Evolutionary conservation across 2,113 vertebrate genomes (phyloP), one percentile per base, ranked within the genome.

Genomic region (Genyomyrus donnyi): DNA sequence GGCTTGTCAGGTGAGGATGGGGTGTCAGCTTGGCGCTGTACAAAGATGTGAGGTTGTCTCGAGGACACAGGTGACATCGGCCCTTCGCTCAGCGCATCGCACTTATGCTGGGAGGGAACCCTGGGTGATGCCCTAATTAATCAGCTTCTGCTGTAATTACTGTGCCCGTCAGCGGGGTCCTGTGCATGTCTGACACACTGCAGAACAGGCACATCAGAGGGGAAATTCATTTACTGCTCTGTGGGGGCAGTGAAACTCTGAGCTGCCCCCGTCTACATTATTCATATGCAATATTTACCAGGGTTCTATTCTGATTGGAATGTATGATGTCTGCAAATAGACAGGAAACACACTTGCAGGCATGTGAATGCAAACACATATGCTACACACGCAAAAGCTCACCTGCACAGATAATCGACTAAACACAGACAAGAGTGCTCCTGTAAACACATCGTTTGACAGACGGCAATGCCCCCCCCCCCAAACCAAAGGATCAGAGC

Each of bases 401-500:
- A 77, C 70, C 70, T 77, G 66, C n/a, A 35, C n/a, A 74, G 66
- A 74, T 27, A 74, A 11, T 35, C 31, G n/a, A 74, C n/a, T 31
- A 77, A 77, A 77, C 70, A 77, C 70, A 39, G 35, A 77, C 31
- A 19, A 5, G 70, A 27, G 70, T 39, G 31, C 35, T 39, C 74
- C 74, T 80, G 35, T 52, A 85, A 85, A 87, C 49, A 87, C 46
- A 53, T 15, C 11, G 8, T 87, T 31, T 39, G 9, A 35, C 50
- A 53, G 13, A 48, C n/a, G 11, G 13, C 49, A 31, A n/a, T n/a
- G n/a, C 84, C 6, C 85, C 48, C 85, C 0, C 85, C 31, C 27
- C 39, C 95, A 96, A 89, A 52, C 48, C 21, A 89, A 70, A 0
- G 93, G 95, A 98, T 99, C 98, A 97, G 98, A 98, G 97, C 95